Conservation (phyloP, 2,113 vertebrate genomes). For the Ptilonorhynchus violaceus region DNA sequence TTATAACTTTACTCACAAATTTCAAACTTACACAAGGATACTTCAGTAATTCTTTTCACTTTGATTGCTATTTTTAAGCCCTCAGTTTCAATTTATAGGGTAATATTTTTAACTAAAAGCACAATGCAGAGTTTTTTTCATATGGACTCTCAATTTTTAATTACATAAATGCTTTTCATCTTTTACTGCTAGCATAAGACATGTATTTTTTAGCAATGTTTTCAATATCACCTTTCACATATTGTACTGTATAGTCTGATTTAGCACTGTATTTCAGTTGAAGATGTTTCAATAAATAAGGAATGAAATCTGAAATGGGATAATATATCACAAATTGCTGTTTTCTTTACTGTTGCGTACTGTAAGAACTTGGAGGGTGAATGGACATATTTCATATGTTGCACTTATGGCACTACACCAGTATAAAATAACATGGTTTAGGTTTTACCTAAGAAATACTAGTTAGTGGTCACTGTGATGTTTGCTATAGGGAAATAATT, state of each 20-base stretch:
- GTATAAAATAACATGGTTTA: background rate
- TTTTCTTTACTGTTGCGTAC: background rate
- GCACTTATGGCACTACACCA: background rate
- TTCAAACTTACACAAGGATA: background rate
- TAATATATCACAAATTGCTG: background rate
- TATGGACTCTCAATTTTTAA: background rate
- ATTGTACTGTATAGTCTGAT: background rate
- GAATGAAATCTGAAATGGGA: background rate
- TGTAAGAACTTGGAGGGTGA: background rate
- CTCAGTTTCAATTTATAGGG: background rate
- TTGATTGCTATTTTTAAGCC: background rate
- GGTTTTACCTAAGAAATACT: background rate
- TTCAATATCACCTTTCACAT: background rate
- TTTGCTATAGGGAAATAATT: background rate
- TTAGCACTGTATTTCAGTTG: background rate
- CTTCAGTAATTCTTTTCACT: background rate
- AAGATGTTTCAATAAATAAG: background rate
- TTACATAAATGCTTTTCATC: constrained; percentile 4
- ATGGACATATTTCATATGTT: background rate
- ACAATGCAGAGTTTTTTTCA: background rate
- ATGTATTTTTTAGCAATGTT: background rate
- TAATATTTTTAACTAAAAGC: constrained; percentile 43
- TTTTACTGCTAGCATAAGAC: background rate
- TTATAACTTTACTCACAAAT: background rate
- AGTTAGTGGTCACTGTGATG: background rate